Percentiles rank a stretch among this genome's conserved stretches.
Conservation (phyloP, 2,113 vertebrate genomes). For the Edolisoma coerulescens region DNA sequence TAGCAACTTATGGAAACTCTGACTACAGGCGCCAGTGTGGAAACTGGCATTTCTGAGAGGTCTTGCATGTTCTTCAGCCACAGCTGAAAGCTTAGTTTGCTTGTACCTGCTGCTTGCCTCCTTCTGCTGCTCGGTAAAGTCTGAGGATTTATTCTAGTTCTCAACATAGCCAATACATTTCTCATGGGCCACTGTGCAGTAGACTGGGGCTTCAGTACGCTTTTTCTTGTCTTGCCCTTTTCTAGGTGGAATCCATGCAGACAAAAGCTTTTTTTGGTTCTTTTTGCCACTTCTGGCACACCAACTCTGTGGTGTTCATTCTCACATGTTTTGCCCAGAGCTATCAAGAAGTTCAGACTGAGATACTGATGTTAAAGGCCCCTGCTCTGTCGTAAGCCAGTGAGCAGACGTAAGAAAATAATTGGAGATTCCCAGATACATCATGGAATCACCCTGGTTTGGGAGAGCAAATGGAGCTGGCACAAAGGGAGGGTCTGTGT, state of each 20-base stretch:
- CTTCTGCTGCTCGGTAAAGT: background rate
- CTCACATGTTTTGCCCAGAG: background rate
- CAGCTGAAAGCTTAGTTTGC: background rate
- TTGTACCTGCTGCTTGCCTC: background rate
- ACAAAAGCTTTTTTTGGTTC: background rate
- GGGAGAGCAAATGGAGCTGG: conserved; percentile 47
- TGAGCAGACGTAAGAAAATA: conserved; percentile 66
- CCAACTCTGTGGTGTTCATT: background rate
- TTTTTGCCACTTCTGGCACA: background rate
- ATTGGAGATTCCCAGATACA: conserved; percentile 57
- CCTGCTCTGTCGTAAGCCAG: conserved; percentile 58
- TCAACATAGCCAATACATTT: background rate
- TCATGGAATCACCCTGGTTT: conserved; percentile 33
- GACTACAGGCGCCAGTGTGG: background rate
- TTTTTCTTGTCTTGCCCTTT: background rate
- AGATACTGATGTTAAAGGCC: conserved; percentile 37
- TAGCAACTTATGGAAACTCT: background rate
- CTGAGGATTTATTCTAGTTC: background rate
- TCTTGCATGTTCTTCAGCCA: background rate
- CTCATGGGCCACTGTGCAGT: background rate
- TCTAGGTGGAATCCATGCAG: background rate
- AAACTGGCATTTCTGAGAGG: background rate
- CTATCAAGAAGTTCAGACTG: background rate
- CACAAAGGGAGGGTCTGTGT: conserved; percentile 36
- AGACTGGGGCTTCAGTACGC: background rate